Evolutionary conservation across 2,113 vertebrate species (phyloP).

Genomic region (Cyanocitta stelleri): DNA sequence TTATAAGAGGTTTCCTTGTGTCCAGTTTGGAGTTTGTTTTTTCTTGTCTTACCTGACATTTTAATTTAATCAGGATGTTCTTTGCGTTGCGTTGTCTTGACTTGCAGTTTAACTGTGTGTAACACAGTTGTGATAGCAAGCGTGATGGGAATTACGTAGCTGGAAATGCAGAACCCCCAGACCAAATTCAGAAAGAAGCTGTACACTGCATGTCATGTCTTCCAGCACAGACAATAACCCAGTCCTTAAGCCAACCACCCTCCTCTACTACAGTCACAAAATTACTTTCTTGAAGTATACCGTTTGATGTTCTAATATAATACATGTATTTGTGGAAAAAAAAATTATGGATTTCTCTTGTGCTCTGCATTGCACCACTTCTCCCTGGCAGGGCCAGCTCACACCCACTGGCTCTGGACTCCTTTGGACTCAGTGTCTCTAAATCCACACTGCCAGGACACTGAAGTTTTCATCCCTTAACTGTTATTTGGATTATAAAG

Average conservation of each 20-base stretch:
- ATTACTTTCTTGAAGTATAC: not conserved
- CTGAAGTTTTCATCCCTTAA: not conserved
- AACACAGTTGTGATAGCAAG: not conserved
- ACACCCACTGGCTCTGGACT: not conserved
- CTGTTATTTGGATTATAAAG: not conserved
- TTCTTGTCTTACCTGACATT: not conserved
- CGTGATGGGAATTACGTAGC: not conserved
- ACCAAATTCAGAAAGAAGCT: not conserved
- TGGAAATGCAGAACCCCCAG: not conserved
- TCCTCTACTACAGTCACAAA: not conserved
- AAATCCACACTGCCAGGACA: not conserved
- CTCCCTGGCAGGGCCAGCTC: not conserved
- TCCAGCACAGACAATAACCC: not conserved
- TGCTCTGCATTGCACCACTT: not conserved
- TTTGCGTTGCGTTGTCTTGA: not conserved
- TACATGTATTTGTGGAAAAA: not conserved
- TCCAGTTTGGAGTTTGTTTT: not conserved
- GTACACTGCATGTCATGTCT: not conserved
- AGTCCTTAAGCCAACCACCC: not conserved
- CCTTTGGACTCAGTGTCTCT: not conserved
- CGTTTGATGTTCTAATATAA: not conserved
- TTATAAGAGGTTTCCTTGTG: not conserved
- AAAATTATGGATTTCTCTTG: not conserved
- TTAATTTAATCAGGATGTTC: not conserved
- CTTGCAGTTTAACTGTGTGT: not conserved